Percentiles rank a stretch among this genome's conserved stretches.
These are phyloP conservation scores for Mechanitis mazaeus DNA, from an alignment of 2,888 invertebrate species.

Conservation along the genomic window DNA sequence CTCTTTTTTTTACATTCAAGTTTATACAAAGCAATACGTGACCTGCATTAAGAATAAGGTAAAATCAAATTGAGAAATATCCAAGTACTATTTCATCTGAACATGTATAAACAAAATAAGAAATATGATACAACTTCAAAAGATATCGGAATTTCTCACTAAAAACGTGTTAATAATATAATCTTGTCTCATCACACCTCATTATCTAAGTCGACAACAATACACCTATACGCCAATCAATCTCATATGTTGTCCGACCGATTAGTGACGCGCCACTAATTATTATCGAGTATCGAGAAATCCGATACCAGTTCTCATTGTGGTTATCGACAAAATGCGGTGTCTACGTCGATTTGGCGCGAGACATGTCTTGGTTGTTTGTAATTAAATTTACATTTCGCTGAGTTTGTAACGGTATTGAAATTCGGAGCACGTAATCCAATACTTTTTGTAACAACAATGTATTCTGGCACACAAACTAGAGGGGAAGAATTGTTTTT, in stretches of 20 bases:
- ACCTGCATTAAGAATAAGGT: not conserved
- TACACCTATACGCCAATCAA: slow-evolving; percentile 60
- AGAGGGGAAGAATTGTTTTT: too few species aligned
- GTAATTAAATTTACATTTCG: slow-evolving; percentile 28
- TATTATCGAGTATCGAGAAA: slow-evolving; percentile 54
- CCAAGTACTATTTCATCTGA: not conserved
- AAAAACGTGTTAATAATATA: slow-evolving; percentile 28
- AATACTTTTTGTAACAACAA: slow-evolving; percentile 7
- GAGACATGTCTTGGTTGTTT: slow-evolving; percentile 30
- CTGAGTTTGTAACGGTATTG: slow-evolving; percentile 24
- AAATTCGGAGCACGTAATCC: slow-evolving; percentile 7
- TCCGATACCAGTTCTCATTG: slow-evolving; percentile 43
- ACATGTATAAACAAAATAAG: not conserved
- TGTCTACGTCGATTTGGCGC: slow-evolving; percentile 49
- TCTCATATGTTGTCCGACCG: slow-evolving; percentile 56
- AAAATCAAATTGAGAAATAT: not conserved
- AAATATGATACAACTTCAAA: slow-evolving; percentile 12
- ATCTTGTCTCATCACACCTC: slow-evolving; percentile 26
- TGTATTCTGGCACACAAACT: not conserved
- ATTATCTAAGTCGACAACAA: slow-evolving; percentile 44
- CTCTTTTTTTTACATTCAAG: not conserved
- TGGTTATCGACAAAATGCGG: slow-evolving; percentile 62
- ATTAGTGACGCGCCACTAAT: slow-evolving; percentile 63
- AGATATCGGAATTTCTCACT: slow-evolving; percentile 14
- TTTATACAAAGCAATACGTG: slow-evolving; percentile 1